Evolutionary conservation across 1,140 invertebrate species (phyloP), one percentile per base, ranked within the genome.

Genomic region (Lepidurus apus): DNA sequence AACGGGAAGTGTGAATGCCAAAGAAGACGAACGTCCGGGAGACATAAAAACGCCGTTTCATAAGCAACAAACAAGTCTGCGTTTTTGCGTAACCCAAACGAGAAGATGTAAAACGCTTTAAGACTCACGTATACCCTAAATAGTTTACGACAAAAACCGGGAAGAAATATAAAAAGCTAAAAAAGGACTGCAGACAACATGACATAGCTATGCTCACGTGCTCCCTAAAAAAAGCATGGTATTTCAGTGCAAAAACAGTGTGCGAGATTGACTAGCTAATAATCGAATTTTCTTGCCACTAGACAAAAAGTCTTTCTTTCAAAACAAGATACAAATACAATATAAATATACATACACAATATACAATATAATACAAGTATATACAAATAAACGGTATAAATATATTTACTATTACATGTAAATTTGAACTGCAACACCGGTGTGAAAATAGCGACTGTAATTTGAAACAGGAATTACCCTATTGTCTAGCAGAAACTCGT

Each of bases 41-140:
- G 53, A 9, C 53, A 65, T 65, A 65, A 65, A 65, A 65, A 65
- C 53, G 53, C 53, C 17, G 53, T n/a, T 65, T 65, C 53, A 65
- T 65, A 7, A 65, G 13, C 53, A 65, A 65, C 53, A 65, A 65
- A 65, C 53, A 17, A 65, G 53, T 65, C 53, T 65, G 34, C 34
- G 53, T 65, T 65, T 65, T 21, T 65, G 53, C 17, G 13, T 21
- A 65, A 7, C 6, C 17, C 13, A 65, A 21, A 17, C 17, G 53
- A 21, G 13, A 21, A 21, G 53, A 17, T 21, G 13, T 13, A 9
- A 13, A 7, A 65, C 53, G 53, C 53, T 1, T 7, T 65, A 65
- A 65, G 21, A 17, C 53, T 65, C 53, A 65, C 53, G 53, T 65
- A 65, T 65, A 65, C 53, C 53, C 17, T 21, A n/a, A 65, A 65